Conservation (phyloP, 2,797 vertebrate genomes). For the Enteromius argenteus region DNA sequence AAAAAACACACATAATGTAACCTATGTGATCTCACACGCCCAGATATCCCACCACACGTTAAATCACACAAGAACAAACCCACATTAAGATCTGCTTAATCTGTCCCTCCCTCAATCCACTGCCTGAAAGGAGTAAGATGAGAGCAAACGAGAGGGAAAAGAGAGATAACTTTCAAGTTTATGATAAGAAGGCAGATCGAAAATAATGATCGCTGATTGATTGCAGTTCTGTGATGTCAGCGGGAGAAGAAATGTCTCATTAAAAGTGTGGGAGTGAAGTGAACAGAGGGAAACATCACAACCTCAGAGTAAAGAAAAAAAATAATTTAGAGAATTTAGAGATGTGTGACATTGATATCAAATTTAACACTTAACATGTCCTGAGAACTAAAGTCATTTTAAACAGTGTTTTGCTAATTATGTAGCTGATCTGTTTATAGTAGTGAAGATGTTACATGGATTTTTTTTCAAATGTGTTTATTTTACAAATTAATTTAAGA, state of each 20-base stretch:
- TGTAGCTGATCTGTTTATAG: not conserved
- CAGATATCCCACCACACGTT: not conserved
- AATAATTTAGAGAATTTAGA: not conserved
- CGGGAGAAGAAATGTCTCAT: constrained; percentile 27
- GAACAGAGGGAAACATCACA: not conserved
- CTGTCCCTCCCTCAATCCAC: not conserved
- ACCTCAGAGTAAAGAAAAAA: not conserved
- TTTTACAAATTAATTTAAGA: too few species aligned
- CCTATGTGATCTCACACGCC: not conserved
- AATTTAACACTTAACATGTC: not conserved
- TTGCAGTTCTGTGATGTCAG: constrained; percentile 17
- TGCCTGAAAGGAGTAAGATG: not conserved
- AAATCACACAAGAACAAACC: constrained; percentile 2
- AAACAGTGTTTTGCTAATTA: not conserved
- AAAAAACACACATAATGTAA: constrained; percentile 20
- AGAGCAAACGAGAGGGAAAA: not conserved
- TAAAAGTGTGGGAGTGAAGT: constrained; percentile 21
- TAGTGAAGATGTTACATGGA: not conserved
- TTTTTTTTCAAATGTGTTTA: not conserved
- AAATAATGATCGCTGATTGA: constrained; percentile 29
- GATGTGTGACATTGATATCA: not conserved
- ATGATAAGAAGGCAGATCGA: constrained; percentile 20
- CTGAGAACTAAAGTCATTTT: not conserved
- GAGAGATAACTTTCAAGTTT: constrained; percentile 9
- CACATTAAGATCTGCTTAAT: constrained; percentile 15